Evolutionary conservation across 37 sponge, comb jelly and placozoan species (phyloP), one percentile per base, ranked within the genome.

Genomic region (Geodia barretti): DNA sequence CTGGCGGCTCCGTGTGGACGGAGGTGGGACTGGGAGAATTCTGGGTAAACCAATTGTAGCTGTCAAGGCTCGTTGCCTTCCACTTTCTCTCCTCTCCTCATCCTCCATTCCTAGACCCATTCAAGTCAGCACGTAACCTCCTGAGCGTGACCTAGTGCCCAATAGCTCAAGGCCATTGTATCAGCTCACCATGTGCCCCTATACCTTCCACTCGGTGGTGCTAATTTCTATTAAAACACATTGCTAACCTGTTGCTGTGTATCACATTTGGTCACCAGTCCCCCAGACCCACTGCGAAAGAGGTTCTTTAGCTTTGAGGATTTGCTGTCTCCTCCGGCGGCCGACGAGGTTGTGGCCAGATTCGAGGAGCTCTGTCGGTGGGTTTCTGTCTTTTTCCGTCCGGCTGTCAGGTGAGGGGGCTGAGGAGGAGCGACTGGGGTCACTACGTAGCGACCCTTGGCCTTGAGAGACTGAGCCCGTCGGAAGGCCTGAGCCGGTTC

Each of bases 401-500:
- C 82, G 8, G 88, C 88, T 39, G 76, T 41, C 62, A 75, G 28
- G 1, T 62, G 87, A 2, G 67, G 62, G 0, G 83, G 72, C 37
- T 41, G 41, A 39, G 38, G 1, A 19, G 75, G 54, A 17, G 54
- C 54, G 54, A 68, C 39, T 5, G 21, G 59, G 14, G 54, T 47
- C 54, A 47, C 54, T 47, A 14, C 54, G 14, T 47, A 80, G 36
- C 60, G 7, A 47, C 54, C 54, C 14, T 47, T 47, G 54, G 54
- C 71, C 79, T 82, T 84, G 30, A 84, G 69, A 14, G 84, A 84
- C 70, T 76, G 76, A 25, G 75, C 84, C 31, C 77, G 60, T 0
- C 68, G 69, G 78, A 81, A 81, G 33, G 82, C 71, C 0, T 38
- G 63, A 4, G 31, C 20, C 23, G 68, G 85, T 20, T 78, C 21